Base-by-base conservation (phyloP, 2,797 vertebrate genomes). In the Anas bernieri region DNA sequence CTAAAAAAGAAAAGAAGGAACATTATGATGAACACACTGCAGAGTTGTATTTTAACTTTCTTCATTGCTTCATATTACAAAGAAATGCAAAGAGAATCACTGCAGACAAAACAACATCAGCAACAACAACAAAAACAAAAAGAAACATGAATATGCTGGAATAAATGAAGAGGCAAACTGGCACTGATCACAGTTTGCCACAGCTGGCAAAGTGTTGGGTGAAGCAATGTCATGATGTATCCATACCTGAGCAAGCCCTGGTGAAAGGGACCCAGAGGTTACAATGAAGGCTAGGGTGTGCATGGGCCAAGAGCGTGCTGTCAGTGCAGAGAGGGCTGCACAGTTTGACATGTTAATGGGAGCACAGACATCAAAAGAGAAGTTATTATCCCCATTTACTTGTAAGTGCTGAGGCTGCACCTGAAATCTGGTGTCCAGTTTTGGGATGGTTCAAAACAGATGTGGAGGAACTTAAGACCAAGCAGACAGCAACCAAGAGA, bases 331-430 rank as follows among this genome's bases (percentile, higher is more conserved):
- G 30, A 41, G 35, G 33, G 78, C 33, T 69, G 21, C 23, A n/a
- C 50, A 7, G 11, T 7, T 33, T 11, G 17, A 22, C 25, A 23
- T 3, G 1, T 25, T n/a, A 37, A 3, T 2, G 39, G 23, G 25
- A 58, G 12, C 2, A 30, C 26, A 52, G 35, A 26, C 59, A 39
- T 50, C 35, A 39, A 39, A 46, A 13, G 7, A 17, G 59, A 55
- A 56, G 31, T 56, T 48, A 28, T 15, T 59, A 17, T 30, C 7
- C 7, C n/a, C 23, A 8, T 66, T 76, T 46, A 37, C 30, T 28
- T 67, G 35, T 17, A 35, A 56, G 28, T 50, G 59, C 20, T 72
- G 64, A 89, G 62, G 37, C 62, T 54, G n/a, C 28, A 52, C 33
- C 23, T 59, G 76, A 35, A 82, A 23, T 39, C 58, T 5, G 28